phyloP scores from a whole-genome alignment of 1,140 invertebrate species.

The Leguminivora glycinivorella region DNA sequence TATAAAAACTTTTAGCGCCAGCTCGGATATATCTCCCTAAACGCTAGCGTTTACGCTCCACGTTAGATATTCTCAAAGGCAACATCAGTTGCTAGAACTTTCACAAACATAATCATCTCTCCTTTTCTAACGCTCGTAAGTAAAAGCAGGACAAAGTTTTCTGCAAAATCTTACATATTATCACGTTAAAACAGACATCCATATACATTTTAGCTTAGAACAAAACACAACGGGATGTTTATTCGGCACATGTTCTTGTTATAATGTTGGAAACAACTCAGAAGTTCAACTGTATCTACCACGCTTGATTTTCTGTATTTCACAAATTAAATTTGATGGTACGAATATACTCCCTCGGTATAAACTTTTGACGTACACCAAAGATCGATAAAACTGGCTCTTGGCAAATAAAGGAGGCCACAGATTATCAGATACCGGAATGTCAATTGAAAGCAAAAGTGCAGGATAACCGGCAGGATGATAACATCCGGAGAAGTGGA shows the following conservation, averaged over 20 bases:
- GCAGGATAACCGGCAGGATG: too few relatives aligned
- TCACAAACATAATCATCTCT: not conserved
- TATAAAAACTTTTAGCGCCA: not conserved
- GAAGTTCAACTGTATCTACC: not conserved
- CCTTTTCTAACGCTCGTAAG: not conserved
- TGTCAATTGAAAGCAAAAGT: too few relatives aligned
- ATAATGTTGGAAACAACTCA: not conserved
- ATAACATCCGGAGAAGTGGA: too few relatives aligned
- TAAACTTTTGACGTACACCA: too few relatives aligned
- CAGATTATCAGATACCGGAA: too few relatives aligned
- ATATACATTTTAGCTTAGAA: slow-evolving; percentile 3
- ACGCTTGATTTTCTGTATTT: not conserved
- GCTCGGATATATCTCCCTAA: not conserved
- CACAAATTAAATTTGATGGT: too few relatives aligned
- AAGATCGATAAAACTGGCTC: too few relatives aligned
- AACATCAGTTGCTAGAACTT: not conserved
- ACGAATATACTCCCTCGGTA: too few relatives aligned
- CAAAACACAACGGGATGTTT: not conserved
- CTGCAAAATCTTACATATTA: not conserved
- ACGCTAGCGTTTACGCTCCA: not conserved
- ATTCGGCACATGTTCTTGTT: not conserved
- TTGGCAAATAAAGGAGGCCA: too few relatives aligned
- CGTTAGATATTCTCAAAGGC: slow-evolving; percentile 1
- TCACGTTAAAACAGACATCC: not conserved
- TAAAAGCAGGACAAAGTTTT: not conserved